phyloP scores from a whole-genome alignment of 2,113 vertebrate genomes.

The Bos javanicus region DNA sequence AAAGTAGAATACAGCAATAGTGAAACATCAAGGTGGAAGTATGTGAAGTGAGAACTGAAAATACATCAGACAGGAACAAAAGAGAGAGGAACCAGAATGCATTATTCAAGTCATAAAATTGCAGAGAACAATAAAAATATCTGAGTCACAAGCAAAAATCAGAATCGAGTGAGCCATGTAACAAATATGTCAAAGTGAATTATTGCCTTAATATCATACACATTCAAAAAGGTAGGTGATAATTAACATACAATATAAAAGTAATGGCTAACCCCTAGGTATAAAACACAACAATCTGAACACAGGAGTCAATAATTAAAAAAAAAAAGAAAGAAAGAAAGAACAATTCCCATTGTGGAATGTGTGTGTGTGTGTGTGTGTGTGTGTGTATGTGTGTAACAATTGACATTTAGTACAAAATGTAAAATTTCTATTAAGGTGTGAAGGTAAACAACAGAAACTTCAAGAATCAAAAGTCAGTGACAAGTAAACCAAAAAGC shows the following conservation, averaged over 20 bases:
- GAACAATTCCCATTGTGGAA: not conserved
- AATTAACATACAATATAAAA: not conserved
- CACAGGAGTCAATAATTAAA: not conserved
- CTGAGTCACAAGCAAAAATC: slow-evolving; percentile 3
- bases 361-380: not conserved
- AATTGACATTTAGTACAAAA: not conserved
- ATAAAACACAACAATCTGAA: not conserved
- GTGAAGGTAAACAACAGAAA: not conserved
- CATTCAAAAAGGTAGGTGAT: not conserved
- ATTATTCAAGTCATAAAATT: slow-evolving; percentile 1
- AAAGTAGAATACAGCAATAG: not conserved
- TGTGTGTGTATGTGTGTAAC: not conserved
- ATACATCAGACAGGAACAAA: not conserved
- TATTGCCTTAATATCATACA: not conserved
- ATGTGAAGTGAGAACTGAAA: not conserved
- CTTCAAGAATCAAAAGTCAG: not conserved
- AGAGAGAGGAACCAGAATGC: not conserved
- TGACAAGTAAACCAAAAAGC: not conserved
- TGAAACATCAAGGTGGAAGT: not conserved
- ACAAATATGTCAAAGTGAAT: not conserved
- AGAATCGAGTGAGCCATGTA: not conserved
- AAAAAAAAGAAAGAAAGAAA: not conserved
- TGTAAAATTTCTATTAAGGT: not conserved
- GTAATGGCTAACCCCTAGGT: not conserved
- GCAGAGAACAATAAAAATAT: not conserved